Evolutionary conservation across 2,113 vertebrate genomes (phyloP).

Genomic region (Suncus etruscus): DNA sequence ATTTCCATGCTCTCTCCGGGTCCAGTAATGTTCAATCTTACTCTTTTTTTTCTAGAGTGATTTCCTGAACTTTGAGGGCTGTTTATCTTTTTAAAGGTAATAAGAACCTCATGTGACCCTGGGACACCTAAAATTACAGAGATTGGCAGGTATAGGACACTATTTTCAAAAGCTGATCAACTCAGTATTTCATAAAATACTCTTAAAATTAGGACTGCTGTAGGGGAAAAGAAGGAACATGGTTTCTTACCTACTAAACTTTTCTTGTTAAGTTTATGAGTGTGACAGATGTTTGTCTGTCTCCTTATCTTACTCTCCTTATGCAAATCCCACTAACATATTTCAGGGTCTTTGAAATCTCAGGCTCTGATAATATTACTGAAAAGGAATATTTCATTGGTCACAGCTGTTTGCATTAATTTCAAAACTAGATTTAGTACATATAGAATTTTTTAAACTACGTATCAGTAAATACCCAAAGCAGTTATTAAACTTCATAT

Average conservation of each 20-base stretch:
- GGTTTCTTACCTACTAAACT: neutral
- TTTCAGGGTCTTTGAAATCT: neutral
- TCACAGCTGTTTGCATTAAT: neutral
- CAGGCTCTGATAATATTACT: neutral
- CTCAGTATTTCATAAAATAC: neutral
- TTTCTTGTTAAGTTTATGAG: neutral
- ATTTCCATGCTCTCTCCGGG: too few relatives aligned
- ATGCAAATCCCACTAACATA: neutral
- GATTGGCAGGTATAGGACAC: neutral
- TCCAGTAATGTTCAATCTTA: too few relatives aligned
- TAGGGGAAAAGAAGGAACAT: neutral
- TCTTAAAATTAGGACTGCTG: neutral
- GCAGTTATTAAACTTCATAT: neutral
- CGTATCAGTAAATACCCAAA: neutral
- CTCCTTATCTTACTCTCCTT: too few relatives aligned
- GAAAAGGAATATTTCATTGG: neutral
- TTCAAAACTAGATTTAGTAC: constrained; percentile 34
- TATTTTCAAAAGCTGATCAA: neutral
- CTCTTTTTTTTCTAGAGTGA: neutral
- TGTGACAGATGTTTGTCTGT: too few relatives aligned
- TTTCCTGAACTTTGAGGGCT: neutral
- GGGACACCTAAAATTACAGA: neutral
- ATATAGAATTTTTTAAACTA: constrained; percentile 5
- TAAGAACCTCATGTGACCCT: neutral
- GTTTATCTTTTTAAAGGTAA: neutral